Base-by-base conservation (phyloP, 2,888 invertebrate genomes). In the Hirtodrosophila histrioides region DNA sequence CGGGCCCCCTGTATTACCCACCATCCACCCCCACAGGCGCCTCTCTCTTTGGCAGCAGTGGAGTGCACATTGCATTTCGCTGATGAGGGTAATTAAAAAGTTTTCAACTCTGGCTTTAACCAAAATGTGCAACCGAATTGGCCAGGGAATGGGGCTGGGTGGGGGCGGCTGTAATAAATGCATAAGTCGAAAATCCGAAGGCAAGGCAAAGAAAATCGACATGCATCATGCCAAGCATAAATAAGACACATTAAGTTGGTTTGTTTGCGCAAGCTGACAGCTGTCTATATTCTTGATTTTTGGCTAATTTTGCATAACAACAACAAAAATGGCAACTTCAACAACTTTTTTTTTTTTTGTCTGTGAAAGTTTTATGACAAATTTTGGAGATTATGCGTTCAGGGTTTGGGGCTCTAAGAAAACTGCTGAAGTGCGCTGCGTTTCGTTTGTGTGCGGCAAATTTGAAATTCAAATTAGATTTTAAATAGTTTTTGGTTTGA, bases 81-180 rank as follows among this genome's bases (percentile, higher is more conserved):
- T 86, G 85, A 88, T 85, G 85, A 76, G 85, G 87, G 88, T 85
- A 85, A 85, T 85, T 85, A 88, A 88, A 88, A 85, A 88, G 72
- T 85, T 85, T 80, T 55, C 27, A 58, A 55, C 51, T 23, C 56
- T n/a, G 40, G 11, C 27, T 44, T 44, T 29, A 48, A 51, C 66
- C 72, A 36, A 69, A 78, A 69, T 62, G 67, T 70, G 77, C 78
- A 78, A 61, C 50, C 64, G 61, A 70, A 58, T 58, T 43, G 63
- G 12, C 24, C 31, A 56, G 46, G 39, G 37, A 44, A 37, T 41
- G 45, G 4, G 7, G 12, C 6, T 11, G 27, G 37, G 5, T 11
- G 39, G 44, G 29, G 17, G 17, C 8, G 36, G 45, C 43, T 44
- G 41, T 56, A 60, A 77, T 71, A 72, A 62, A 72, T 78, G 74